phyloP scores from a whole-genome alignment of 2,797 vertebrate species.

The Cyclopterus lumpus region DNA sequence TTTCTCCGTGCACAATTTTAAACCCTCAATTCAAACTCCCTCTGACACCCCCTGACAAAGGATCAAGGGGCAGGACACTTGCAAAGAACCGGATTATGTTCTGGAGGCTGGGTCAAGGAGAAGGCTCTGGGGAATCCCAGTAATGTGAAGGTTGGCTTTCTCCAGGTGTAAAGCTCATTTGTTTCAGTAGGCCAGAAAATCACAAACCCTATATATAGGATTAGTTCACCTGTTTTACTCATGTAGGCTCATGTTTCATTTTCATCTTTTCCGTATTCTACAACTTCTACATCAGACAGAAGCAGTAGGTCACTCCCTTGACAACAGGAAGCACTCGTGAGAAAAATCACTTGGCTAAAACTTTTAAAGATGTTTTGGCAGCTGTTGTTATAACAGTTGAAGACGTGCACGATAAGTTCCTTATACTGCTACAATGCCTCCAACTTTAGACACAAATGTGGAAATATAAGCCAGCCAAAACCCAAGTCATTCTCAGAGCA shows the following conservation, averaged over 20 bases:
- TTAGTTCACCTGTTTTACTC: conserved; percentile 20
- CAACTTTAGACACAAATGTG: conserved; percentile 56
- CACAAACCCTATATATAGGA: conserved; percentile 20
- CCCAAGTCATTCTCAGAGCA: conserved; percentile 56
- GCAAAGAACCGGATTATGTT: conserved; percentile 74
- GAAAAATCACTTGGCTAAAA: conserved; percentile 23
- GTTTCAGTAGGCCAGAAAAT: conserved; percentile 33
- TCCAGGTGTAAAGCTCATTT: conserved; percentile 57
- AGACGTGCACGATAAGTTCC: conserved; percentile 38
- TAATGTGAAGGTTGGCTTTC: conserved; percentile 54
- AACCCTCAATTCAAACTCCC: conserved; percentile 70
- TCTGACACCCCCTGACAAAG: conserved; percentile 74
- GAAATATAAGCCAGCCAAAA: conserved; percentile 55
- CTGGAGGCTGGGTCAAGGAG: conserved; percentile 56
- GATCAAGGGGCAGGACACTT: conserved; percentile 72
- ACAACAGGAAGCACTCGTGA: background rate
- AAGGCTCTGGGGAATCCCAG: conserved; percentile 55
- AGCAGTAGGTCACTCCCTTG: background rate
- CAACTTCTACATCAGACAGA: conserved; percentile 4
- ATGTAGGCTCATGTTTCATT: conserved; percentile 5
- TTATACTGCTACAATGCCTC: conserved; percentile 33
- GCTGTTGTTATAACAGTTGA: conserved; percentile 51
- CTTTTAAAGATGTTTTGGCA: conserved; percentile 44
- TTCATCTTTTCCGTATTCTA: conserved; percentile 1
- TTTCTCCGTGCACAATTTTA: conserved; percentile 61